Evolutionary conservation across 2,113 vertebrate species (phyloP).

Genomic region (Monarcha castaneiventris): DNA sequence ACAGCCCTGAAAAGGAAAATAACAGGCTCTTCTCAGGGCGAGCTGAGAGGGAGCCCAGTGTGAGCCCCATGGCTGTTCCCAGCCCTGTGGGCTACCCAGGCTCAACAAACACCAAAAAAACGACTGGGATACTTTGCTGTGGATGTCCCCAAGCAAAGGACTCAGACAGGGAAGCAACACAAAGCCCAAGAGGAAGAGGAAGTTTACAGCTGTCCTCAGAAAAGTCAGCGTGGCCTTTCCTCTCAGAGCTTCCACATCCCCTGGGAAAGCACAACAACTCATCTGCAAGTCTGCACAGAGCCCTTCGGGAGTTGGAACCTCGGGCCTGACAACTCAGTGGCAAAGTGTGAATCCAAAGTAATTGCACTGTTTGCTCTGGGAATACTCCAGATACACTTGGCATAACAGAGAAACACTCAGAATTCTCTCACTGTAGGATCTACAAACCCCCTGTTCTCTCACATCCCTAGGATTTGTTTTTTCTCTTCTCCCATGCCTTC

Average conservation of each 20-base stretch:
- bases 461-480: not conserved
- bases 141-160: not conserved
- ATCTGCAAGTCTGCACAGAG: conserved; percentile 4
- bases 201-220: conserved; percentile 5
- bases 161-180: not conserved
- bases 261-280: not conserved
- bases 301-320: not conserved
- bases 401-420: not conserved
- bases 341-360: conserved; percentile 14
- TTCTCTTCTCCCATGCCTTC: not conserved
- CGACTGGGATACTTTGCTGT: not conserved
- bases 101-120: not conserved
- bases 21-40: not conserved
- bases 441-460: not conserved
- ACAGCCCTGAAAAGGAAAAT: not conserved
- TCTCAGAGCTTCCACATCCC: not conserved
- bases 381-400: not conserved
- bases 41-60: not conserved
- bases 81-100: not conserved
- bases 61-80: not conserved
- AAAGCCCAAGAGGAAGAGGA: not conserved
- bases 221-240: not conserved
- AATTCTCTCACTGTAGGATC: not conserved
- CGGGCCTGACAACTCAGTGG: conserved; percentile 1
- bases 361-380: conserved; percentile 46